Conservation (phyloP, 2,888 invertebrate species). For the Caenorhabditis virilis region DNA sequence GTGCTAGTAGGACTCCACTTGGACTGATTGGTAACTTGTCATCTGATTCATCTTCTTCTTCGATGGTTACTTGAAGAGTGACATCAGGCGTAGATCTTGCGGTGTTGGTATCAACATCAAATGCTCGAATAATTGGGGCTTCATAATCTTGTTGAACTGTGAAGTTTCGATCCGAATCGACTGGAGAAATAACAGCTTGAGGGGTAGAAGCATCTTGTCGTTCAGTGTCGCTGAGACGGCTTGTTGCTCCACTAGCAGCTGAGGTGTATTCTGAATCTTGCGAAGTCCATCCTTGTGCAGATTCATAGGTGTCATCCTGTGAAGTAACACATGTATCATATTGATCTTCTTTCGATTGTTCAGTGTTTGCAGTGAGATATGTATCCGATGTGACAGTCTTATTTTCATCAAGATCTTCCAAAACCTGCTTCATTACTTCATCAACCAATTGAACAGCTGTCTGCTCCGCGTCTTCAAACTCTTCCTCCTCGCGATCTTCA, state of each 20-base stretch:
- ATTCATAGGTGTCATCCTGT: conserved; percentile 54
- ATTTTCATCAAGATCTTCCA: conserved; percentile 30
- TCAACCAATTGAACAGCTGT: conserved; percentile 35
- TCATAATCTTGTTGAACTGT: conserved; percentile 46
- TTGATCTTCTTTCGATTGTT: conserved; percentile 42
- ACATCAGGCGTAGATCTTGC: conserved; percentile 53
- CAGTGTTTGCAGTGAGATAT: conserved; percentile 49
- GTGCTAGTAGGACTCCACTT: conserved; percentile 46
- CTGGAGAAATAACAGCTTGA: conserved; percentile 50
- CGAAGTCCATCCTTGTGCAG: conserved; percentile 51
- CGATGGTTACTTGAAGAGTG: conserved; percentile 45
- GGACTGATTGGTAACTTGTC: conserved; percentile 44
- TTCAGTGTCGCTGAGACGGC: conserved; percentile 39
- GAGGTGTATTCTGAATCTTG: conserved; percentile 58
- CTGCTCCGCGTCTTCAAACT: conserved; percentile 25
- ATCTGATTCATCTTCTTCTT: conserved; percentile 45
- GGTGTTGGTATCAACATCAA: conserved; percentile 35
- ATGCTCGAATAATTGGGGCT: conserved; percentile 24
- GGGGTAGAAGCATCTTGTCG: conserved; percentile 43
- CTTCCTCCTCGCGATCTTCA: conserved; percentile 28
- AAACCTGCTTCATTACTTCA: conserved; percentile 40
- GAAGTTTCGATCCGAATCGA: conserved; percentile 57
- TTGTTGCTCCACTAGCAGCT: conserved; percentile 40
- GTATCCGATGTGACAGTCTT: conserved; percentile 25
- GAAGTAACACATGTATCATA: conserved; percentile 59